Base-by-base conservation (phyloP, 2,888 invertebrate species). In the Dioctria linearis region DNA sequence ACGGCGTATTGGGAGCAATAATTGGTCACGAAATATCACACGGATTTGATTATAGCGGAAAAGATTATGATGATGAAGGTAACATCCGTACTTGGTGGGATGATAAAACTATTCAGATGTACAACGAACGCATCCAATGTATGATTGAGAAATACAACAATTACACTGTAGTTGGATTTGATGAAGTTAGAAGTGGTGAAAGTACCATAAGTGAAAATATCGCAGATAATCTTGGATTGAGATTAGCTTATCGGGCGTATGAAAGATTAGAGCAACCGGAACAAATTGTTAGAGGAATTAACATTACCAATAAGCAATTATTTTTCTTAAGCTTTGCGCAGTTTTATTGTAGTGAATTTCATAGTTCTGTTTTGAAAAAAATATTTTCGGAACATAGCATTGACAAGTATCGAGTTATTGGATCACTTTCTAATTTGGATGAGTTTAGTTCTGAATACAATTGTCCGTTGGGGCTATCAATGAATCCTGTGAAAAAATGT, bases 401-500 rank as follows among this genome's bases (percentile, higher is more conserved):
- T 49, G 65, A 69, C n/a, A 51, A 66, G 46, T 59, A 63, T 66
- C 71, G 81, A 25, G 78, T 79, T 54, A 63, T 71, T 73, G 81
- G 73, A n/a, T 42, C 79, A 25, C 51, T 81, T 1, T 67, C 67
- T 0, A 81, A 81, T 71, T 71, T 81, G 46, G 65, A 71, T 4
- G 59, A 78, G 43, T 81, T 81, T 66, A n/a, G 61, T 4, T 57
- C 42, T 9, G 57, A 25, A 25, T 81, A 69, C 57, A 71, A 81
- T 40, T 81, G 81, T 79, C 66, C 71, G 9, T 8, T 59, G 11
- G 73, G 66, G 6, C 43, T 73, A 9, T 43, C 46, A 42, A 81
- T 81, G 81, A 81, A 81, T 65, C 81, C 78, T 54, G 39, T 40
- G 3, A 39, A 57, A 9, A 81, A 81, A 49, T 81, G 81, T 78